Conservation (phyloP, 2,113 vertebrate species). For the Dermatemys mawii region DNA sequence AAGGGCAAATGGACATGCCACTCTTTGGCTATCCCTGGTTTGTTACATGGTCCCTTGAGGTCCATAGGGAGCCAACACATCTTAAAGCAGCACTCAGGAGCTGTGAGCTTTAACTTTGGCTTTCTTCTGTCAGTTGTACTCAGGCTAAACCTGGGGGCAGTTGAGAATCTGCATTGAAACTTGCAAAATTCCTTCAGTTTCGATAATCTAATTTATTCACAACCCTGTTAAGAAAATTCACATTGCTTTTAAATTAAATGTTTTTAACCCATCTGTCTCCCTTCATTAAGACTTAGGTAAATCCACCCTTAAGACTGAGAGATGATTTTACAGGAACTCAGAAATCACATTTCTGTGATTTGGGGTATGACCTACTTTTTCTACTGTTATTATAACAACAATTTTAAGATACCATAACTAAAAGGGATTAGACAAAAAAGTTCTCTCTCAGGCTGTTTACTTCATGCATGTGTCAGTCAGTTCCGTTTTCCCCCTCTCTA, state of each 20-base stretch:
- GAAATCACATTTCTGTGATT: background rate
- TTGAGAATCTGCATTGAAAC: background rate
- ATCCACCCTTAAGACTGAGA: background rate
- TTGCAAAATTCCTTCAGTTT: background rate
- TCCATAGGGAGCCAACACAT: background rate
- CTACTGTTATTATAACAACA: background rate
- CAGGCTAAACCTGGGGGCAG: background rate
- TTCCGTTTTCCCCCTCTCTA: background rate
- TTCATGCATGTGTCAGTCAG: background rate
- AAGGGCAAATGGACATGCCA: background rate
- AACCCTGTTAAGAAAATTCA: constrained; percentile 23
- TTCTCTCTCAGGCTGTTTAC: background rate
- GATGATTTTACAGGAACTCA: background rate
- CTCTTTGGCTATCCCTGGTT: background rate
- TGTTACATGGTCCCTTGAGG: background rate
- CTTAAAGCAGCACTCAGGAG: background rate
- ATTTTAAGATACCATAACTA: background rate
- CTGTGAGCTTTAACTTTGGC: background rate
- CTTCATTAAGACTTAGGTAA: constrained; percentile 1
- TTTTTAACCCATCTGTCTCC: background rate
- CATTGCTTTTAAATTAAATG: constrained; percentile 32
- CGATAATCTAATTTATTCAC: constrained; percentile 8
- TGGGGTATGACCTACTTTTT: background rate
- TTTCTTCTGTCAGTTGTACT: background rate
- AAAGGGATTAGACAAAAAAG: background rate